Evolutionary conservation across 1,140 invertebrate species (phyloP), one percentile per base, ranked within the genome.

Genomic region (Drosophila subpulchrella): DNA sequence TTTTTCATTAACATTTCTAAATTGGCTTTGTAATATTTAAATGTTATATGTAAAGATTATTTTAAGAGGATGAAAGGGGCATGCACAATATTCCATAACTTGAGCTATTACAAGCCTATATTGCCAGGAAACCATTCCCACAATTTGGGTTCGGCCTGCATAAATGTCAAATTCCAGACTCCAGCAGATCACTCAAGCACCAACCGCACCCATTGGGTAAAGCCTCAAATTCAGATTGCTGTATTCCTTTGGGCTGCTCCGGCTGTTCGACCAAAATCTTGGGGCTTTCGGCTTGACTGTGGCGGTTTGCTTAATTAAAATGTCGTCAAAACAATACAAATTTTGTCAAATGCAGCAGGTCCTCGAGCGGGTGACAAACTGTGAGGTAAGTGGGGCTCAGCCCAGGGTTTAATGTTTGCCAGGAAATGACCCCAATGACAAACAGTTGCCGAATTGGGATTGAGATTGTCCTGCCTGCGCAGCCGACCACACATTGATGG

Each of bases 281-380:
- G 46, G 42, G 38, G 34, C 47, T 27, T 27, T 15, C n/a, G 42
- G 10, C 62, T 44, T 36, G 47, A 44, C 20, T 68, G 51, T 65
- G 66, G 68, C 42, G 74, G 65, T 67, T 82, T 78, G 62, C 71
- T 82, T 88, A 85, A 86, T 83, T 85, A 75, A 85, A 85, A 86
- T 86, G 82, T 78, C 82, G 70, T 56, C 61, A 75, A 65, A 73
- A 78, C 83, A 88, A 88, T 86, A 68, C 65, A 42, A 34, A 67
- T 78, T 72, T 75, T 78, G 83, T 81, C 82, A 78, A 82, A 58
- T 73, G 67, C 79, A 77, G 20, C 47, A 20, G 34, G 7, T 58
- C 13, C 46, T 65, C 30, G 30, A 24, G 36, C 24, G 46, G 38
- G 59, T 51, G 63, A 65, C 65, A 65, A 51, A 8, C 65, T 34